Percentiles rank a stretch among this genome's conserved stretches.
Conservation (phyloP, 1,140 invertebrate species). For the Eueides isabella region DNA sequence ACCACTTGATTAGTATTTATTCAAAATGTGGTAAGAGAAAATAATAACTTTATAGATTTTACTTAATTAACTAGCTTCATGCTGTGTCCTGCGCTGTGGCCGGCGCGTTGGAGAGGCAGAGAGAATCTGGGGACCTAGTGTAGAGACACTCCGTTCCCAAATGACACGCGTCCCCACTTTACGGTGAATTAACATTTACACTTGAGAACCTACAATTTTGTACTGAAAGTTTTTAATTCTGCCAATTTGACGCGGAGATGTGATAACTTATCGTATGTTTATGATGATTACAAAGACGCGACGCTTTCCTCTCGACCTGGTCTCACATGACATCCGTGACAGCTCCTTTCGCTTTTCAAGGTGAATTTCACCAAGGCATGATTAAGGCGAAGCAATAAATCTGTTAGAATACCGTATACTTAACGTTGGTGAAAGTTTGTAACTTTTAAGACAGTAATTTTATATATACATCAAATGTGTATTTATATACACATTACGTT, state of each 20-base stretch:
- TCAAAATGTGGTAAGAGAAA: too few relatives aligned
- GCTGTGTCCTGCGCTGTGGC: too few relatives aligned
- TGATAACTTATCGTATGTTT: constrained; percentile 3
- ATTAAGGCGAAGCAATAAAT: constrained; percentile 27
- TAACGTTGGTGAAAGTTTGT: background rate
- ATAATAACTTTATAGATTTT: too few relatives aligned
- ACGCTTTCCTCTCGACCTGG: constrained; percentile 29
- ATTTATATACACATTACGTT: background rate
- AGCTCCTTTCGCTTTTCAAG: constrained; percentile 75
- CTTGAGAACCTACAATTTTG: too few relatives aligned
- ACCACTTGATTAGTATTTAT: too few relatives aligned
- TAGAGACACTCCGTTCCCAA: too few relatives aligned
- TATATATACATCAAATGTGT: background rate
- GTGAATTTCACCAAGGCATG: constrained; percentile 66
- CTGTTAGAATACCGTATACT: background rate
- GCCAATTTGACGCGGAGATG: background rate
- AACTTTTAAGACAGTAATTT: background rate
- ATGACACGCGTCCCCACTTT: too few relatives aligned
- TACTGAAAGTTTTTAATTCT: too few relatives aligned
- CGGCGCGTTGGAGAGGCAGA: too few relatives aligned
- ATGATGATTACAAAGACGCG: constrained; percentile 5
- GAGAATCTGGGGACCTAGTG: too few relatives aligned
- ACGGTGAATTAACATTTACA: too few relatives aligned
- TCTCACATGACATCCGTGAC: constrained; percentile 27
- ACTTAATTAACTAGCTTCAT: too few relatives aligned